Evolutionary conservation across 2,888 invertebrate species (phyloP).

Genomic region (Opisthograptis luteolata): DNA sequence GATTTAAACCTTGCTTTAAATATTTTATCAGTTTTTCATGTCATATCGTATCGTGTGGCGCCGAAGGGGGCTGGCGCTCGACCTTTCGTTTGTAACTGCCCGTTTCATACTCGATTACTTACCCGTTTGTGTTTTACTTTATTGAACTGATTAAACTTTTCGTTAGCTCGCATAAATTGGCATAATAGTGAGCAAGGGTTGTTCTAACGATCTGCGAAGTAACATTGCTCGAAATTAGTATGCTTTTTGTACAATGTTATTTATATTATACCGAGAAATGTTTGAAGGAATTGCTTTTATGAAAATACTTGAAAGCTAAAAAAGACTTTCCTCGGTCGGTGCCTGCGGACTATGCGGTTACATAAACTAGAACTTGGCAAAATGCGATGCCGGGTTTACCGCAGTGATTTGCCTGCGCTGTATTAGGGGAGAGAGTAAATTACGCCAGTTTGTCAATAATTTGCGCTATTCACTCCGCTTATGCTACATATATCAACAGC

Average conservation of each 20-base stretch:
- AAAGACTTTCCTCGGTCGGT: constrained; percentile 3
- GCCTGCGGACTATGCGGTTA: constrained; percentile 40
- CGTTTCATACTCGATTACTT: constrained; percentile 63
- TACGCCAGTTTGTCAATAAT: constrained; percentile 26
- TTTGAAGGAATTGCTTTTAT: constrained; percentile 6
- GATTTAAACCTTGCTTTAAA: constrained; percentile 73
- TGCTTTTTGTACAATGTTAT: background rate
- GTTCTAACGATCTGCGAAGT: background rate
- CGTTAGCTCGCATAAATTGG: constrained; percentile 19
- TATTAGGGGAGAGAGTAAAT: constrained; percentile 31
- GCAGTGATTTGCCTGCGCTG: constrained; percentile 44
- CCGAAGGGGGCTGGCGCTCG: constrained; percentile 59
- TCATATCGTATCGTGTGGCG: constrained; percentile 75
- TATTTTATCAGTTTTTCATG: constrained; percentile 80
- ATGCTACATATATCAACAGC: constrained; percentile 28
- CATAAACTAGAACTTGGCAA: constrained; percentile 46
- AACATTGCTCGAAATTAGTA: background rate
- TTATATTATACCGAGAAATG: background rate
- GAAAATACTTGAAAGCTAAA: background rate
- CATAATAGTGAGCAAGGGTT: constrained; percentile 1
- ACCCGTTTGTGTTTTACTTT: constrained; percentile 34
- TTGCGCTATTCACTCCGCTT: constrained; percentile 33
- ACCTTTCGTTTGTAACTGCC: constrained; percentile 62
- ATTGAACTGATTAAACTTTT: constrained; percentile 27
- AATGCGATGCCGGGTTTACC: constrained; percentile 44